Conservation (phyloP, 2,797 vertebrate species). For the Dallia pectoralis region DNA sequence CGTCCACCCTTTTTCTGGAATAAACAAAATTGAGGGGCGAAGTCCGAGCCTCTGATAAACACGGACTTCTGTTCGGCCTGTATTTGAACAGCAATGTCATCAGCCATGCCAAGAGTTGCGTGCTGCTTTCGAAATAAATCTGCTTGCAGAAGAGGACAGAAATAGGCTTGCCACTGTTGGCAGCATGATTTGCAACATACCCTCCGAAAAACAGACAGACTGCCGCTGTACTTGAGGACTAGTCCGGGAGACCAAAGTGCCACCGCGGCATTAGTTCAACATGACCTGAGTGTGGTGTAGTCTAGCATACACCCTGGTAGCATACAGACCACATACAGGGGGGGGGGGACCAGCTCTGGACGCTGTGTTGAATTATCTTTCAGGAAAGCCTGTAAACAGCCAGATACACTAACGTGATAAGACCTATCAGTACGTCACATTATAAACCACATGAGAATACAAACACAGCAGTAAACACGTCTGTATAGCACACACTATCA, state of each 20-base stretch:
- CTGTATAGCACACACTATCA: background rate
- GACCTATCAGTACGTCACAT: slow-evolving; percentile 1
- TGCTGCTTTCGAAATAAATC: background rate
- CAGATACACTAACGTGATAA: background rate
- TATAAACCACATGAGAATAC: background rate
- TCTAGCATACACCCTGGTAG: background rate
- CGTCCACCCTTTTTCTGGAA: too few relatives aligned
- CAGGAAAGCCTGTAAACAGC: background rate
- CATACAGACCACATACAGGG: background rate
- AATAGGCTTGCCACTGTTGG: background rate
- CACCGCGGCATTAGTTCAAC: background rate
- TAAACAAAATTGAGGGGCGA: too few relatives aligned
- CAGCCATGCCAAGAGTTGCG: background rate
- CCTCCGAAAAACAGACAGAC: slow-evolving; percentile 28
- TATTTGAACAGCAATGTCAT: background rate
- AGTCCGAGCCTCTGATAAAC: background rate
- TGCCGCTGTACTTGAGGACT: slow-evolving; percentile 30
- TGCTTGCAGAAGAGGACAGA: background rate
- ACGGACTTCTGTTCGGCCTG: background rate
- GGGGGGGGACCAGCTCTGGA: background rate
- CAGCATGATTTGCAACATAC: slow-evolving; percentile 22
- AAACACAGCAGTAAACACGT: background rate
- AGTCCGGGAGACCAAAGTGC: background rate
- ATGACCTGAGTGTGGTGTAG: background rate
- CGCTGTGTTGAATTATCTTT: background rate